These are phyloP conservation scores for Yponomeuta cagnagella DNA, from an alignment of 2,888 invertebrate species.

Conservation along the genomic window DNA sequence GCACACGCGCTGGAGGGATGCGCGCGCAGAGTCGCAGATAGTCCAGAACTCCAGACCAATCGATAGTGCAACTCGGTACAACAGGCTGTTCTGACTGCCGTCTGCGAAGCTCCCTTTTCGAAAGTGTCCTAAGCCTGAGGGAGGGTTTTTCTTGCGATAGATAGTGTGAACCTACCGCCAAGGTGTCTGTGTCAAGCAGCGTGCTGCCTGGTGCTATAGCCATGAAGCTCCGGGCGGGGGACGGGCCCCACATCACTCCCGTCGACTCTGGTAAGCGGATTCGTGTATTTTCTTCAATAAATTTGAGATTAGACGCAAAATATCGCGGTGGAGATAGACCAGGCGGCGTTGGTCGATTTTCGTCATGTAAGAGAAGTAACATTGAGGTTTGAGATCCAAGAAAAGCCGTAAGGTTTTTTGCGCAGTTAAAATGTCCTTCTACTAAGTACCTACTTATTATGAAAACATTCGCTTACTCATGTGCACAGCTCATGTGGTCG, in stretches of 20 bases:
- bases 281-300: not conserved
- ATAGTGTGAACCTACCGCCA: constrained; percentile 44
- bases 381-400: not conserved
- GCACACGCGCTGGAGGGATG: constrained; percentile 27
- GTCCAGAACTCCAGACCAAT: constrained; percentile 49
- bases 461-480: constrained; percentile 1
- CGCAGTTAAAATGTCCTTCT: constrained; percentile 1
- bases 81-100: constrained; percentile 60
- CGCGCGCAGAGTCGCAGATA: constrained; percentile 39
- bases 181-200: constrained; percentile 67
- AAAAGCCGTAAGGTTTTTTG: not conserved
- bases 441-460: not conserved
- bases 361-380: not conserved
- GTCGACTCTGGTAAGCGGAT: constrained; percentile 57
- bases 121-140: not conserved
- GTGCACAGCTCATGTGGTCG: not conserved
- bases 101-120: constrained; percentile 31
- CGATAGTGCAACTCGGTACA: constrained; percentile 62
- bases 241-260: constrained; percentile 77
- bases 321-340: not conserved
- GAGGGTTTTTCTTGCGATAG: not conserved
- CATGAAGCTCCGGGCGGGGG: constrained; percentile 71
- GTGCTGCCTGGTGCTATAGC: constrained; percentile 61
- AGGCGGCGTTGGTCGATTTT: not conserved
- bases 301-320: not conserved